A percentile compares a stretch with the other conserved stretches of the same genome.
Conservation (phyloP, 2,888 invertebrate genomes). For the Oasisia sp. region DNA sequence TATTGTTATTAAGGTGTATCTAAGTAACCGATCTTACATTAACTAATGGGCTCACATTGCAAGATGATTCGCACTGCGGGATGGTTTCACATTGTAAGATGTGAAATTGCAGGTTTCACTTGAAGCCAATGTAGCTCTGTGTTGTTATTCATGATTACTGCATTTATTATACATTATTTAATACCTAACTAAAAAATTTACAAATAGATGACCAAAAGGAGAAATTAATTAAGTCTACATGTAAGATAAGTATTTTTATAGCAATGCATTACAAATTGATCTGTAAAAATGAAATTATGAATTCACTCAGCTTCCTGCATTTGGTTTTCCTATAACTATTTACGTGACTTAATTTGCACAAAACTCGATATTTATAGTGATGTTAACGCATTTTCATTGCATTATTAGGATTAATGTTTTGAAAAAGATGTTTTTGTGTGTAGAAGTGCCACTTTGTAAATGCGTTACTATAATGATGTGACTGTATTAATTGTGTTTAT, state of each 20-base stretch:
- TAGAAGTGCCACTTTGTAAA: neutral
- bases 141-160: neutral
- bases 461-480: constrained; percentile 1
- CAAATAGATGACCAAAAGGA: neutral
- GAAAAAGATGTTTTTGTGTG: neutral
- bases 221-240: neutral
- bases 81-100: neutral
- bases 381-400: constrained; percentile 10
- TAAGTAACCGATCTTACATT: neutral
- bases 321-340: neutral
- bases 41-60: neutral
- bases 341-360: neutral
- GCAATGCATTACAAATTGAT: neutral
- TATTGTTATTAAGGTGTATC: neutral
- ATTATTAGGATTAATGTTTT: neutral
- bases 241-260: neutral
- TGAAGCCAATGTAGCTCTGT: neutral
- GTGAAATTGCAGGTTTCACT: neutral
- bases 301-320: neutral
- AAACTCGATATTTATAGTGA: neutral
- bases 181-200: neutral
- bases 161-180: neutral
- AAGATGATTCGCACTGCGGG: neutral
- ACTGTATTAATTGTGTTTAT: neutral
- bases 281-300: neutral